These are phyloP conservation scores for Quadriops clusia DNA, from an alignment of 2,888 invertebrate species.

Conservation along the genomic window DNA sequence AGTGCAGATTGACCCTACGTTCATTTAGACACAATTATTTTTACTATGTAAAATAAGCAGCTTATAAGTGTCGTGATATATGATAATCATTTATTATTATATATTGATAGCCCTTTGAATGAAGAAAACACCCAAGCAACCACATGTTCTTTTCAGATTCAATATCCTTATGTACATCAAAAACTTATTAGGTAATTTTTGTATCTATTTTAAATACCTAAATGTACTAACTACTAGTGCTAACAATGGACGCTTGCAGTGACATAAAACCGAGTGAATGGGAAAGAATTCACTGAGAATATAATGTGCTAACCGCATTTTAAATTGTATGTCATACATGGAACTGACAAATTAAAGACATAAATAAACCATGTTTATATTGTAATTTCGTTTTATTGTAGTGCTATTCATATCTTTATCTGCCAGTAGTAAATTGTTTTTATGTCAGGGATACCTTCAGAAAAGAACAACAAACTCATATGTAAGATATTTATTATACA, in stretches of 20 bases:
- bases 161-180: no score
- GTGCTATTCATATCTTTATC: no score
- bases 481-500: slow-evolving; percentile 6
- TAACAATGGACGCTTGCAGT: slow-evolving; percentile 1
- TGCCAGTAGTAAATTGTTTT: no score
- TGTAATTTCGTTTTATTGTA: slow-evolving; percentile 21
- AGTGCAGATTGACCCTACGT: slow-evolving; percentile 22
- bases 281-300: slow-evolving; percentile 5
- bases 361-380: slow-evolving; percentile 36
- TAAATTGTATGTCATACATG: slow-evolving; percentile 25
- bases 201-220: slow-evolving; percentile 21
- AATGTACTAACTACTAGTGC: slow-evolving; percentile 10
- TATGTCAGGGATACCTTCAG: no score
- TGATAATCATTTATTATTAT: slow-evolving; percentile 23
- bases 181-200: slow-evolving; percentile 23
- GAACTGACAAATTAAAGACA: slow-evolving; percentile 32
- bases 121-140: no score
- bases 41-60: slow-evolving; percentile 32
- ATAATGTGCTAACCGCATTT: slow-evolving; percentile 9
- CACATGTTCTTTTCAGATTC: no score
- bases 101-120: no score
- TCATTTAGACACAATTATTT: slow-evolving; percentile 31
- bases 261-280: no score
- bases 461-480: no score
- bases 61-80: slow-evolving; percentile 36